Evolutionary conservation across 2,888 invertebrate species (phyloP).

Genomic region (Rotaria magnacalcarata): DNA sequence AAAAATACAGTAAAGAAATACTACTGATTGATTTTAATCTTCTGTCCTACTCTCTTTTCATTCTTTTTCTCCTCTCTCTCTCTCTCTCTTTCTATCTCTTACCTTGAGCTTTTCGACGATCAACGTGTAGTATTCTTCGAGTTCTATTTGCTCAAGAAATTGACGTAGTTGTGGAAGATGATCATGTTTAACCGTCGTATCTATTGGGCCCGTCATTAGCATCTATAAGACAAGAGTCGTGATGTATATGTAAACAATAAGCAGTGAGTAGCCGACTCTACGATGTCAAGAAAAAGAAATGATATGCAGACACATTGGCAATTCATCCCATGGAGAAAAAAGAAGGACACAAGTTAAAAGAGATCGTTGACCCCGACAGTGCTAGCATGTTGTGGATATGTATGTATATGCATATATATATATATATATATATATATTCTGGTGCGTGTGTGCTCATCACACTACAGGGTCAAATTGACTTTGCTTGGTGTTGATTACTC

Average conservation of each 20-base stretch:
- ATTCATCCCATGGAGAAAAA: background rate
- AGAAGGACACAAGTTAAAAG: slow-evolving; percentile 1
- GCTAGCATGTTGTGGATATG: background rate
- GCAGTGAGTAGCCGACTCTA: background rate
- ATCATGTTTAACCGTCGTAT: background rate
- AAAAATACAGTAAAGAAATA: background rate
- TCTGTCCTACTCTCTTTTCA: background rate
- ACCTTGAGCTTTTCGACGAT: slow-evolving; percentile 34
- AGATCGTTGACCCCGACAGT: slow-evolving; percentile 22
- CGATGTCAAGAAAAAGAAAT: background rate
- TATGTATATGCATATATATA: background rate
- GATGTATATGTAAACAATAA: background rate
- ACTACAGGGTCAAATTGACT: background rate
- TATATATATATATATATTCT: background rate
- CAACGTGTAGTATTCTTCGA: slow-evolving; percentile 3
- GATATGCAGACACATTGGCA: slow-evolving; percentile 26
- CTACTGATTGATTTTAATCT: background rate
- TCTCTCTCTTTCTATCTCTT: background rate
- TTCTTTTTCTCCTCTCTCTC: background rate
- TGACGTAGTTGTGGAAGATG: background rate
- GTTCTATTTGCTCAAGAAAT: slow-evolving; percentile 35
- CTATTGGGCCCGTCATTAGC: background rate
- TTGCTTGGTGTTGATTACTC: slow-evolving; percentile 17
- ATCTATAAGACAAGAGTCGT: background rate
- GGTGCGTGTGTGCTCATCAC: background rate